Percentiles rank a stretch among this genome's conserved stretches.
Conservation (phyloP, 2,888 invertebrate genomes). For the Agrilus biguttatus region DNA sequence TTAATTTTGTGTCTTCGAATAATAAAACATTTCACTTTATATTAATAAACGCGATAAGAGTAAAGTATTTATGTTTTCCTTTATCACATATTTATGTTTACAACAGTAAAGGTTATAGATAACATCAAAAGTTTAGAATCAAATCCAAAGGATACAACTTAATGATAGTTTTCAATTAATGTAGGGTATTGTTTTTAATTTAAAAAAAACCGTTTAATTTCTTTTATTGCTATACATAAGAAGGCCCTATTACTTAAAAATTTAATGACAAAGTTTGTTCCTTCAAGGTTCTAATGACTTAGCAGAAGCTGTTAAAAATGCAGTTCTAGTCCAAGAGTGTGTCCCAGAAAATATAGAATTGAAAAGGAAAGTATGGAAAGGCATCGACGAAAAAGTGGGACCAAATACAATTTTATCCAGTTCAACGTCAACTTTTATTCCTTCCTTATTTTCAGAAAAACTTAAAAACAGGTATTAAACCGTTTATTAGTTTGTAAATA, state of each 20-base stretch:
- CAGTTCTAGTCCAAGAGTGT: constrained; percentile 82
- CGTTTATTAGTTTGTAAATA: neutral
- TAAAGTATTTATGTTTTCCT: too few relatives aligned
- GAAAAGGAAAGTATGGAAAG: constrained; percentile 65
- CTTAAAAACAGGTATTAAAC: constrained; percentile 47
- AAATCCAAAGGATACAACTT: too few relatives aligned
- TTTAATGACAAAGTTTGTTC: neutral
- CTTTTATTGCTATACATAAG: too few relatives aligned
- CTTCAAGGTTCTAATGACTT: constrained; percentile 49
- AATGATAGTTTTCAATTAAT: too few relatives aligned
- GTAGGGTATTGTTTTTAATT: too few relatives aligned
- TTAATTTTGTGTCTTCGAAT: too few relatives aligned
- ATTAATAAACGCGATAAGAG: too few relatives aligned
- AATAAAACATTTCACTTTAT: too few relatives aligned
- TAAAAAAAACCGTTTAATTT: too few relatives aligned
- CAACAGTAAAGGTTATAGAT: too few relatives aligned
- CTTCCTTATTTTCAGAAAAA: constrained; percentile 71
- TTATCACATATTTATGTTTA: too few relatives aligned
- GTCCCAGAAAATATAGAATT: constrained; percentile 79
- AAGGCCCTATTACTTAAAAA: neutral
- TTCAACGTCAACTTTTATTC: constrained; percentile 85
- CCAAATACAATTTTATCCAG: constrained; percentile 72
- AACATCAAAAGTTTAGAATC: too few relatives aligned
- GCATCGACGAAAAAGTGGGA: constrained; percentile 66
- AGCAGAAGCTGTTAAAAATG: constrained; percentile 55